These are phyloP conservation scores for Plebejus argus DNA, from an alignment of 2,888 invertebrate genomes.

Conservation along the genomic window DNA sequence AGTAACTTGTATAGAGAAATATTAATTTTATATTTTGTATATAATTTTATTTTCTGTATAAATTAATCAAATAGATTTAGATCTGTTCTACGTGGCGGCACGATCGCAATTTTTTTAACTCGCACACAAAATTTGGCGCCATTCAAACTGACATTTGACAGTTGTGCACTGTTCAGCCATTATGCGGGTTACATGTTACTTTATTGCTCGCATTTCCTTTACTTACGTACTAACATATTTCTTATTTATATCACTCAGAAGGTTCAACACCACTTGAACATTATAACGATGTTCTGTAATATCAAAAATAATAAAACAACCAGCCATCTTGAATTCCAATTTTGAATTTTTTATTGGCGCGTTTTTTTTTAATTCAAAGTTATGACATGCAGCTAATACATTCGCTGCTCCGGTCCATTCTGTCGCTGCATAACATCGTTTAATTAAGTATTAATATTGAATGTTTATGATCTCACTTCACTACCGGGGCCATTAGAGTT, in stretches of 20 bases:
- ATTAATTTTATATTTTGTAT: constrained; percentile 78
- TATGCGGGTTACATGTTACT: constrained; percentile 5
- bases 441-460: constrained; percentile 78
- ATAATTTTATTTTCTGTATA: constrained; percentile 74
- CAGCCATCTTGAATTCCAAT: neutral
- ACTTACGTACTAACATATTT: constrained; percentile 14
- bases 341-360: neutral
- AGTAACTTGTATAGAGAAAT: constrained; percentile 67
- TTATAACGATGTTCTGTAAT: neutral
- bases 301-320: neutral
- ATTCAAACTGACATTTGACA: constrained; percentile 2
- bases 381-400: neutral
- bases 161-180: neutral
- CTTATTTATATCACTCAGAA: neutral
- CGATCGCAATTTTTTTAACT: constrained; percentile 40
- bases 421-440: constrained; percentile 58
- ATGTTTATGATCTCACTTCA: constrained; percentile 77
- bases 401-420: neutral
- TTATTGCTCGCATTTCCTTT: neutral
- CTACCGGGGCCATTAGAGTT: constrained; percentile 57
- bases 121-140: constrained; percentile 54
- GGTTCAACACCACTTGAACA: constrained; percentile 15
- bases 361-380: neutral
- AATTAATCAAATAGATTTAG: constrained; percentile 72
- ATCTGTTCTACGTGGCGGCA: constrained; percentile 60